phyloP scores from a whole-genome alignment of 2,113 vertebrate species.

The Micromys minutus region DNA sequence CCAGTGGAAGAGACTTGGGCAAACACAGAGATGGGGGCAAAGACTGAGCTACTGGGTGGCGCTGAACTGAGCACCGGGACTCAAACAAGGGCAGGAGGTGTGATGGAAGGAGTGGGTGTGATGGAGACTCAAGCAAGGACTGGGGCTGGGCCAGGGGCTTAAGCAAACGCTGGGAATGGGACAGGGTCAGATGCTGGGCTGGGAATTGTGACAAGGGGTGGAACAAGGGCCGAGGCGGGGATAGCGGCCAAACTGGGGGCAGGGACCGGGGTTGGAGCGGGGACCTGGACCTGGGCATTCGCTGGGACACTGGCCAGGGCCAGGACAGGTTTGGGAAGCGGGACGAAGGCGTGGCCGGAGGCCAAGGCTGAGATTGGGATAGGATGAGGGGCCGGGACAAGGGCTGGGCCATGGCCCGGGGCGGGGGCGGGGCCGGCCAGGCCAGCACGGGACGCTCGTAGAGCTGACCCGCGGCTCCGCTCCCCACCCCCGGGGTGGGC shows the following conservation, averaged over 20 bases:
- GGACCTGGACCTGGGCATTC: conserved; percentile 43
- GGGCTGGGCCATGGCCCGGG: conserved; percentile 65
- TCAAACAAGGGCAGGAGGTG: neutral
- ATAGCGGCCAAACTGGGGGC: conserved; percentile 14
- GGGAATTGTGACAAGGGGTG: neutral
- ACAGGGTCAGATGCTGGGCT: neutral
- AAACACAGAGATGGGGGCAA: conserved; percentile 66
- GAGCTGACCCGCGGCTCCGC: conserved; percentile 78
- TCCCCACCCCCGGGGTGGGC: conserved; percentile 72
- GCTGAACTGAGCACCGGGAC: conserved; percentile 36
- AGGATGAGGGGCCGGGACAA: conserved; percentile 64
- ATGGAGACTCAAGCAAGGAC: neutral
- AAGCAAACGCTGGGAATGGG: neutral
- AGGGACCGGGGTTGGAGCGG: neutral
- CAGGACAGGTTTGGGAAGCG: conserved; percentile 19
- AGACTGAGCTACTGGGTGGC: conserved; percentile 31
- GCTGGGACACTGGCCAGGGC: neutral
- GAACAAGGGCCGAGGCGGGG: neutral
- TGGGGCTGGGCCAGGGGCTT: neutral
- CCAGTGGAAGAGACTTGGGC: conserved; percentile 60
- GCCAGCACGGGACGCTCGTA: conserved; percentile 65
- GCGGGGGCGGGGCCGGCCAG: conserved; percentile 70
- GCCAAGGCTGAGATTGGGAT: conserved; percentile 47
- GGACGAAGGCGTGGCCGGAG: conserved; percentile 28
- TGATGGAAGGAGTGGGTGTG: neutral